A percentile compares a stretch with the other conserved stretches of the same genome.
Evolutionary conservation across 2,797 vertebrate genomes (phyloP).

Genomic region (Loriculus beryllinus): DNA sequence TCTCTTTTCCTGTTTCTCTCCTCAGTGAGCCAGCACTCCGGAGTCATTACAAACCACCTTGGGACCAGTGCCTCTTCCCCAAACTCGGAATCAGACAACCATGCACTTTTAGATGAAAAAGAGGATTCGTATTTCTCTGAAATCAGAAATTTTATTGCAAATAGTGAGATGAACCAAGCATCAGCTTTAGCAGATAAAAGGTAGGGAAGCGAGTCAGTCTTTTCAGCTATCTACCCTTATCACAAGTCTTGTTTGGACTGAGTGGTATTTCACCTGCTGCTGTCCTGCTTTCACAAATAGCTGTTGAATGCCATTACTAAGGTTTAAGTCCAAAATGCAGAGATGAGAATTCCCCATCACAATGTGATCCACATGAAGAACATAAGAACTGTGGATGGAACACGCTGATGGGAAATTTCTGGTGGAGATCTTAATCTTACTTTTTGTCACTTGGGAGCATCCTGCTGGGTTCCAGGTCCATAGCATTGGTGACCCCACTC

Average conservation of each 20-base stretch:
- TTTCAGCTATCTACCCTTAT: rapidly evolving
- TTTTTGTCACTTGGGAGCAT: not conserved
- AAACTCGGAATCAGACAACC: slow-evolving; percentile 97
- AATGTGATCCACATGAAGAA: not conserved
- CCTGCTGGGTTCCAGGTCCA: not conserved
- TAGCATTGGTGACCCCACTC: too few species aligned
- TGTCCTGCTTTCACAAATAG: slow-evolving; percentile 48
- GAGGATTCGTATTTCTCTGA: slow-evolving; percentile 99
- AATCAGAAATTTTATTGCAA: slow-evolving; percentile 99
- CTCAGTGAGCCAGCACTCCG: slow-evolving; percentile 89
- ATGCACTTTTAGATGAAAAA: slow-evolving; percentile 99
- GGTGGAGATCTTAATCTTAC: not conserved
- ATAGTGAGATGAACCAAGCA: slow-evolving; percentile 93
- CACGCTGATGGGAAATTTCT: not conserved
- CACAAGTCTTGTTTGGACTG: slow-evolving; percentile 66
- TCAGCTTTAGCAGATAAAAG: slow-evolving; percentile 90
- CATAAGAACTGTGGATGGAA: not conserved
- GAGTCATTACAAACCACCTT: slow-evolving; percentile 91
- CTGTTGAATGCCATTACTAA: not conserved
- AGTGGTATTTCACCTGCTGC: slow-evolving; percentile 67
- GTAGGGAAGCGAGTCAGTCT: slow-evolving; percentile 65
- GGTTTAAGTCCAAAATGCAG: not conserved
- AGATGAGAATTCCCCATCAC: not conserved
- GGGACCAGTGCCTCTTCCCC: slow-evolving; percentile 95
- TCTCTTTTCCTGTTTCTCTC: not conserved